Evolutionary conservation across 2,113 vertebrate species (phyloP), one percentile per base, ranked within the genome.

Genomic region (Oryzias javanicus): DNA sequence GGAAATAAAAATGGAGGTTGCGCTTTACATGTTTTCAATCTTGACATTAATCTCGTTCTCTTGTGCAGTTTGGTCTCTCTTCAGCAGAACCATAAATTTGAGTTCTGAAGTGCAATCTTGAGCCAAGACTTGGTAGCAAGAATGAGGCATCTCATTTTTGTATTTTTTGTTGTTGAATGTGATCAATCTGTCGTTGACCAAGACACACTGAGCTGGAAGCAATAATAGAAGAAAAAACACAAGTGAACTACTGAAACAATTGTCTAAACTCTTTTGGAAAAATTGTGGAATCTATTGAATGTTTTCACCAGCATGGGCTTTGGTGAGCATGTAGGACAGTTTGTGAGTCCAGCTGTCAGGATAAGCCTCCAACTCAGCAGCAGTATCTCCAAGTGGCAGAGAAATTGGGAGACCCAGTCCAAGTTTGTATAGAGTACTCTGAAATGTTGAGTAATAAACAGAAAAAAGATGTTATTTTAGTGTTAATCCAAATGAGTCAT

Each of bases 41-140:
- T 86, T 91, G 58, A 94, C 55, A 25, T 67, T 89, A 70, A 94
- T 51, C 55, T 76, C 66, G 53, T 60, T 90, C 20, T 88, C 29
- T 12, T 89, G 64, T 55, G 74, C 5, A 55, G 77, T n/a, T 44
- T 70, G 49, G 50, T 79, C 88, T 67, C 76, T 92, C 86, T 89
- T 95, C 59, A 90, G 55, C 65, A 89, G 82, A 72, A 94, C 88
- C 44, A 94, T 60, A 72, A 94, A 94, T 74, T 93, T 94, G 41
- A 91, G 76, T 62, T 94, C 91, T 40, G 70, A 4, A 17, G 89
- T 93, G 49, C 92, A 93, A 65, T 95, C 94, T 63, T 93, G 91
- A 42, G 86, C 86, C 78, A 95, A 70, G 58, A 95, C 72, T 22
- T 95, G 92, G 82, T 86, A 76, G 80, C 93, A 95, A n/a, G 86